Conservation (phyloP, 1,140 invertebrate species). For the Formica selysi region DNA sequence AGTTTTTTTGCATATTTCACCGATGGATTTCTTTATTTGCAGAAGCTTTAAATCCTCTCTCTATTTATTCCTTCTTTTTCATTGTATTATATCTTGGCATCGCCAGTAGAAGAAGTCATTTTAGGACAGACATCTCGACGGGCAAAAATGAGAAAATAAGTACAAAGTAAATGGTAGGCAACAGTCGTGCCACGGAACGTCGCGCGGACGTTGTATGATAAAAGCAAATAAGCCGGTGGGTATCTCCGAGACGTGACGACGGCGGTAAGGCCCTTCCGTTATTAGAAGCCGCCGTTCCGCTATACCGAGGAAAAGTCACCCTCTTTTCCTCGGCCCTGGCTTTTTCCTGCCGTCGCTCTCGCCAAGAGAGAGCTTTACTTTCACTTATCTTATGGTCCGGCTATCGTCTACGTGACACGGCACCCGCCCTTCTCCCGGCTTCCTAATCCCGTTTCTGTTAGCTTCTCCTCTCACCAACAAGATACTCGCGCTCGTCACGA, state of each 20-base stretch:
- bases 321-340: background rate
- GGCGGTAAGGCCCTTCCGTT: constrained; percentile 45
- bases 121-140: constrained; percentile 35
- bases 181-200: constrained; percentile 49
- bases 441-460: constrained; percentile 52
- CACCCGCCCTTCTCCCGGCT: background rate
- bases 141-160: constrained; percentile 62
- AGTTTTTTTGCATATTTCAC: background rate
- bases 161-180: constrained; percentile 51
- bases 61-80: background rate
- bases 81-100: background rate
- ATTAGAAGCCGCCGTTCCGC: constrained; percentile 36
- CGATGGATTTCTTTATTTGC: constrained; percentile 15
- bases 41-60: constrained; percentile 23
- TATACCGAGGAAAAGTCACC: constrained; percentile 19
- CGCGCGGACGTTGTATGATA: constrained; percentile 58
- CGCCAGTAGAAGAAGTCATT: constrained; percentile 39
- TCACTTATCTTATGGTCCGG: constrained; percentile 55
- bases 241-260: constrained; percentile 41
- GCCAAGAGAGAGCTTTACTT: constrained; percentile 41
- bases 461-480: constrained; percentile 39
- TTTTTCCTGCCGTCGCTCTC: constrained; percentile 15
- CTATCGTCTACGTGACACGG: constrained; percentile 46
- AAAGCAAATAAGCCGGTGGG: constrained; percentile 57
- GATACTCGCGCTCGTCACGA: constrained; percentile 23